These are phyloP conservation scores for Melanerpes formicivorus DNA, from an alignment of 2,113 vertebrate species.

Conservation along the genomic window DNA sequence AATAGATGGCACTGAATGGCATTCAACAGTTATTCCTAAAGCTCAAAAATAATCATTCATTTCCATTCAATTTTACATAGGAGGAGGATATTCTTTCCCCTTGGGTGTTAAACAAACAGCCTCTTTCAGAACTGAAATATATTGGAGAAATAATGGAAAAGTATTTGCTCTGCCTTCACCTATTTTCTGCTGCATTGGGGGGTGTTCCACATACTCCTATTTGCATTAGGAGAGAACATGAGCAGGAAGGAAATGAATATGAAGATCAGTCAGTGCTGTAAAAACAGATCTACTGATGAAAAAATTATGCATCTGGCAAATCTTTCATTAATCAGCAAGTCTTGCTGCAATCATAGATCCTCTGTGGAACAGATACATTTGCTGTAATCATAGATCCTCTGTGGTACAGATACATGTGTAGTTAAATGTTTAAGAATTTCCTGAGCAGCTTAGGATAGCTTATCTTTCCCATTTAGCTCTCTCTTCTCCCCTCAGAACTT, in stretches of 20 bases:
- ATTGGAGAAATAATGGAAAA: not conserved
- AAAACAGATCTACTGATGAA: not conserved
- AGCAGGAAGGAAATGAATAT: not conserved
- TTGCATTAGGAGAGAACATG: not conserved
- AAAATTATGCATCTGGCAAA: not conserved
- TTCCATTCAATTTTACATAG: not conserved
- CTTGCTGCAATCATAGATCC: no score
- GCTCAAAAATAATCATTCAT: not conserved
- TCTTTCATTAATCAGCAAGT: not conserved
- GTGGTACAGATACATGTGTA: not conserved
- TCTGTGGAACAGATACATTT: not conserved
- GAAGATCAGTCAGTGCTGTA: not conserved
- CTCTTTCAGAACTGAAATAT: not conserved
- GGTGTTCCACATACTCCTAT: not conserved
- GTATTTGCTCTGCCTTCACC: not conserved
- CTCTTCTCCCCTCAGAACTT: not conserved
- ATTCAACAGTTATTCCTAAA: not conserved
- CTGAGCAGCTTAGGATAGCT: not conserved
- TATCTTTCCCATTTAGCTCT: not conserved
- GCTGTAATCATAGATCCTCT: no score
- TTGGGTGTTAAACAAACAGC: not conserved
- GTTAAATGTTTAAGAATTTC: not conserved
- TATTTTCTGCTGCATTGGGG: not conserved
- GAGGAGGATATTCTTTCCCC: not conserved
- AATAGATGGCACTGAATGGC: not conserved